Conservation (phyloP, 2,888 invertebrate genomes). For the Dexiosoma caninum region DNA sequence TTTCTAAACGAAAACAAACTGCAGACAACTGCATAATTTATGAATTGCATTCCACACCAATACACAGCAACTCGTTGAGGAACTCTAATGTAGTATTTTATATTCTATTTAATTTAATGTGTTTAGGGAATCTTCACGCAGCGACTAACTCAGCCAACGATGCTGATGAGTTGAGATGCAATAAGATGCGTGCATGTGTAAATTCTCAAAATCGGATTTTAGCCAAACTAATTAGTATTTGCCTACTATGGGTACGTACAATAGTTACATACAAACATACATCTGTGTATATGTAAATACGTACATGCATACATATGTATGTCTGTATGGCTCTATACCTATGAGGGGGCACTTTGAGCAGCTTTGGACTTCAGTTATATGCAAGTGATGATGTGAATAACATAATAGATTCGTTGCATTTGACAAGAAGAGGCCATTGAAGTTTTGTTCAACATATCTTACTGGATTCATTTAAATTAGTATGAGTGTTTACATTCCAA, state of each 20-base stretch:
- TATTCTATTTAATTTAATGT: conserved; percentile 47
- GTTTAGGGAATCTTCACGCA: neutral
- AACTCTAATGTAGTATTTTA: conserved; percentile 52
- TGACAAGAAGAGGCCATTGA: conserved; percentile 8
- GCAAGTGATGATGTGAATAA: neutral
- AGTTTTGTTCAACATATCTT: conserved; percentile 3
- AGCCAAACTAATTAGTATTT: conserved; percentile 44
- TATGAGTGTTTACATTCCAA: neutral
- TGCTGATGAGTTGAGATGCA: neutral
- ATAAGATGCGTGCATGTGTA: neutral
- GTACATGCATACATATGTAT: neutral
- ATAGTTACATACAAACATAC: neutral
- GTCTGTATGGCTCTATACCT: neutral
- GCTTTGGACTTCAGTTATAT: conserved; percentile 18
- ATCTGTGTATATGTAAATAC: too few relatives aligned
- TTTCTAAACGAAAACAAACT: conserved; percentile 38
- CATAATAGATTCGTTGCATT: conserved; percentile 2
- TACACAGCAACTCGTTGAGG: neutral
- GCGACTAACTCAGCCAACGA: neutral
- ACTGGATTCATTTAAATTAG: neutral
- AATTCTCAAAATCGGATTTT: conserved; percentile 25
- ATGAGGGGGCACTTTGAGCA: neutral
- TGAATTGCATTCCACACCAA: conserved; percentile 18
- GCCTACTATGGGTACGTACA: neutral
- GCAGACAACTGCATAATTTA: conserved; percentile 58